Conservation (phyloP, 2,888 invertebrate species). For the Ashinkailepas kermadecensis region DNA sequence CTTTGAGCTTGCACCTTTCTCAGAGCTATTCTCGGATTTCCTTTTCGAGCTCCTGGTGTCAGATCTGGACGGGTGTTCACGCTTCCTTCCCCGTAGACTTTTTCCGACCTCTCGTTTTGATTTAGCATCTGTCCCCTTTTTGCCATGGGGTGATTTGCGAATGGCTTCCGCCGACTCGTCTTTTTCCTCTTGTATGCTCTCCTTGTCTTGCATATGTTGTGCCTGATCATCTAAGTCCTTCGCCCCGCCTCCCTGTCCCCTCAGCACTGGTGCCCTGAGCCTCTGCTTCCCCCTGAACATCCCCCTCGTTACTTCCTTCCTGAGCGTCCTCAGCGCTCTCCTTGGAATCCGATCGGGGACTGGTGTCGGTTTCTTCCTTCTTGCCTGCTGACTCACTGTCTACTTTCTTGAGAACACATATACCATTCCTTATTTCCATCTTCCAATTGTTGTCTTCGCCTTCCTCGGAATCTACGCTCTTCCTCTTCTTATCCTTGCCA, state of each 20-base stretch:
- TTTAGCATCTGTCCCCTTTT: background rate
- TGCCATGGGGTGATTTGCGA: too few relatives aligned
- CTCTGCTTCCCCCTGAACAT: background rate
- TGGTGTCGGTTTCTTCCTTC: background rate
- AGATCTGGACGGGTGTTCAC: conserved; percentile 35
- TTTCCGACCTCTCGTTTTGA: conserved; percentile 26
- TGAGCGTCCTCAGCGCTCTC: background rate
- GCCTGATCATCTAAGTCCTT: background rate
- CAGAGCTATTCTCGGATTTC: conserved; percentile 30
- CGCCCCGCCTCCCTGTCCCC: conserved; percentile 29
- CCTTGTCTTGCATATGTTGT: background rate
- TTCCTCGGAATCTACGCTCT: background rate
- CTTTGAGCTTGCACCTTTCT: background rate
- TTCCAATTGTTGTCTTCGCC: background rate
- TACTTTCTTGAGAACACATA: background rate
- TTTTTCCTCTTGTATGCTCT: background rate
- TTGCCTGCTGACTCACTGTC: background rate
- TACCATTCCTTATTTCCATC: background rate
- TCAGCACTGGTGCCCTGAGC: background rate
- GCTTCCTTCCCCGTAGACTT: conserved; percentile 31
- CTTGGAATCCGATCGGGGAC: background rate
- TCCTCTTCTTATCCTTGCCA: background rate
- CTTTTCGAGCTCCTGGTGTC: conserved; percentile 40
- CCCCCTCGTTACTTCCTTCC: background rate
- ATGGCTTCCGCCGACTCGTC: background rate